phyloP scores from a whole-genome alignment of 2,797 vertebrate species.

The Poeciliopsis paucimaculata region DNA sequence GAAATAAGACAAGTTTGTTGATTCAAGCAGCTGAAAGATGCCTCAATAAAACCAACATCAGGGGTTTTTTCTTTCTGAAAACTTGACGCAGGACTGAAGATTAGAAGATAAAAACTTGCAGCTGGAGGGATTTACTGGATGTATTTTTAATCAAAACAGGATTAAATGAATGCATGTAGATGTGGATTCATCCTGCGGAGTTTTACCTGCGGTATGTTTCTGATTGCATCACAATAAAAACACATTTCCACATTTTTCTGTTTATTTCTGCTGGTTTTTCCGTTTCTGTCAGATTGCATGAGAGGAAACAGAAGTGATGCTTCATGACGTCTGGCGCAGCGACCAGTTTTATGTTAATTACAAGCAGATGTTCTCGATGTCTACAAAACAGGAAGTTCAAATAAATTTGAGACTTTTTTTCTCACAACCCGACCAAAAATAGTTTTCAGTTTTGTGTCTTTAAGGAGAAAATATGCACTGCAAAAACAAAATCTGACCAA shows the following conservation, averaged over 20 bases:
- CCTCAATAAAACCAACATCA: not conserved
- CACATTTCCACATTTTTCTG: not conserved
- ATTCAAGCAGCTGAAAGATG: not conserved
- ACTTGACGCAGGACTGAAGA: slow-evolving; percentile 27
- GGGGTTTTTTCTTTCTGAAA: slow-evolving; percentile 3
- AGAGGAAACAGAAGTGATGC: not conserved
- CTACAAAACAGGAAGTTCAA: not conserved
- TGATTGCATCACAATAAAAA: not conserved
- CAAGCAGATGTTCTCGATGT: not conserved
- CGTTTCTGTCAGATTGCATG: not conserved
- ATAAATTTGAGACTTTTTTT: not conserved
- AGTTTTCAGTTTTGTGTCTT: not conserved
- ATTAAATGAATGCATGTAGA: slow-evolving; percentile 25
- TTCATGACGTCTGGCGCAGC: not conserved
- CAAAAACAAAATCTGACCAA: no score
- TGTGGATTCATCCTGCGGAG: not conserved
- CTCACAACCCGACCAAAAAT: not conserved
- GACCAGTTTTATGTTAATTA: not conserved
- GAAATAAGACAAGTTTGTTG: not conserved
- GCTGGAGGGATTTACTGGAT: slow-evolving; percentile 47
- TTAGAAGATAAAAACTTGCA: slow-evolving; percentile 26
- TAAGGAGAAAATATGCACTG: not conserved
- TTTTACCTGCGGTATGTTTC: not conserved
- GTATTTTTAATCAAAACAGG: slow-evolving; percentile 52
- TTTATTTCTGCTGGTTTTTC: slow-evolving; percentile 1